Percentiles rank a stretch among this genome's conserved stretches.
These are phyloP conservation scores for Burhinus oedicnemus DNA, from an alignment of 2,113 vertebrate genomes.

Conservation along the genomic window DNA sequence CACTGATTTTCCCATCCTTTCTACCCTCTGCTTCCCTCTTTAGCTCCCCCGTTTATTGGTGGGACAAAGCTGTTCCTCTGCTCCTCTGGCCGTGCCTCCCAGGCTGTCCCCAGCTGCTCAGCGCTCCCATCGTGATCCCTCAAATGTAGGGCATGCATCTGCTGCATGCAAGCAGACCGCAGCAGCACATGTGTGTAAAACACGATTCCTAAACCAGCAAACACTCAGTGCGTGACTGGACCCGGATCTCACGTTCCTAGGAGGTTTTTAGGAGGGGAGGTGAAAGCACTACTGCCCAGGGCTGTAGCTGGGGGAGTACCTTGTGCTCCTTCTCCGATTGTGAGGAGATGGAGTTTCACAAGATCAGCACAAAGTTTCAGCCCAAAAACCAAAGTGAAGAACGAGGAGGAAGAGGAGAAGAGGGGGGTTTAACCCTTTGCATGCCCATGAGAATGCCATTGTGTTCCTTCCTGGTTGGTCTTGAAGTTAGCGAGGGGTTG, in stretches of 20 bases:
- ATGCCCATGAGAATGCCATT: rapidly evolving
- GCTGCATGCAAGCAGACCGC: not conserved
- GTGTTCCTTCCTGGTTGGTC: not conserved
- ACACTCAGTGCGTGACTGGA: rapidly evolving
- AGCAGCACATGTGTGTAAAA: not conserved
- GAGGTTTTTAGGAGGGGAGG: not conserved
- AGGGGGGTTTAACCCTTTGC: not conserved
- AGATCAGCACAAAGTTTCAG: not conserved
- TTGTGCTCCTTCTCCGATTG: not conserved
- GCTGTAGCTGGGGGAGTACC: not conserved
- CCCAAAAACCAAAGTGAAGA: not conserved
- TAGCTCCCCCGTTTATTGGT: not conserved
- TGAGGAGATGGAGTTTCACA: not conserved
- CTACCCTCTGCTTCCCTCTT: not conserved
- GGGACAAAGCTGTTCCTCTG: not conserved
- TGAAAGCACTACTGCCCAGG: not conserved
- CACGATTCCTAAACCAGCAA: not conserved
- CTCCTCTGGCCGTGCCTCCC: not conserved
- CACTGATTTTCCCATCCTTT: not conserved
- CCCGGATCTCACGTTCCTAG: rapidly evolving
- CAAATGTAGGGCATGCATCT: not conserved
- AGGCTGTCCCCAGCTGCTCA: not conserved
- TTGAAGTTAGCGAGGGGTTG: not conserved
- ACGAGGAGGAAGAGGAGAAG: not conserved
- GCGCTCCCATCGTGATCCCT: rapidly evolving